Evolutionary conservation across 1,140 invertebrate species (phyloP), one percentile per base, ranked within the genome.

Genomic region (Heliconius eleuchia): DNA sequence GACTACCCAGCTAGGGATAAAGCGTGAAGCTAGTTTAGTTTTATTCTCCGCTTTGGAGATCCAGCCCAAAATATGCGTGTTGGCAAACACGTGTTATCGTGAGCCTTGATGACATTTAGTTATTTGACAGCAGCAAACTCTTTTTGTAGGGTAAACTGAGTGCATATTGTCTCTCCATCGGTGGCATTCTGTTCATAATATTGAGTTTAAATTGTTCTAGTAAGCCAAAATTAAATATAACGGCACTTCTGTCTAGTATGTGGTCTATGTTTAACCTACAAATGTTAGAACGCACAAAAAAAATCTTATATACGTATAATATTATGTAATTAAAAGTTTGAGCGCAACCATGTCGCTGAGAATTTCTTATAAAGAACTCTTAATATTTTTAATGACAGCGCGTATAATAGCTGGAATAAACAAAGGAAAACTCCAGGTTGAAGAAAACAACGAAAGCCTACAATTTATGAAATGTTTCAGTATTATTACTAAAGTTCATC

Each of bases 371-470:
- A 27, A 66, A 66, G 27, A 66, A 27, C n/a, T 66, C 5, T 66
- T 66, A 66, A 27, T 66, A 66, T 30, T 66, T 66, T 66, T 66
- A 66, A 66, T 66, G 60, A 66, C 60, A 66, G 60, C 23, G 0
- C 27, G 60, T 16, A 66, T 66, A 66, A 66, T 66, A 30, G 13
- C 60, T 66, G 60, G 60, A 66, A 66, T 27, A 66, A 27, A 66
- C 60, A 66, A 27, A 66, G 27, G 13, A 27, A 27, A 16, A 27
- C 30, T 66, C 60, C 60, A 66, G 23, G 23, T 66, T n/a, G 60
- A 66, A 66, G 60, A 66, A 27, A 66, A 66, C 27, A 27, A 66
- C 60, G 60, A 66, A 30, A 66, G 11, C 60, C 27, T 66, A 8
- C 27, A 27, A 27, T 66, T 66, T 30, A 66, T 66, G 23, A 66